phyloP scores from a whole-genome alignment of 64 coral and sea anemone genomes.

The Montipora cactus region DNA sequence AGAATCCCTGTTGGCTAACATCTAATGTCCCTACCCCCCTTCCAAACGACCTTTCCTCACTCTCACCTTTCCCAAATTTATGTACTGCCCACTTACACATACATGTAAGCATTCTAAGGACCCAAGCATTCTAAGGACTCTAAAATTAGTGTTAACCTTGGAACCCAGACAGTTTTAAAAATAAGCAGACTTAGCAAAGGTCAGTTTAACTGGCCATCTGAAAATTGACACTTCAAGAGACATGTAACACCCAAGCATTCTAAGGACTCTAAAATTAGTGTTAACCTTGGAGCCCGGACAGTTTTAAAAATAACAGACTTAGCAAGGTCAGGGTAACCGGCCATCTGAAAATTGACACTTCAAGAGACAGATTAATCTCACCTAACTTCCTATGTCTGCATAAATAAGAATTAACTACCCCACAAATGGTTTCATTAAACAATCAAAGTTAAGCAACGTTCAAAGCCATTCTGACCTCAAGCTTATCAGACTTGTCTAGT shows the following conservation, averaged over 20 bases:
- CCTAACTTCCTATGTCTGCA: background rate
- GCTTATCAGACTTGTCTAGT: constrained; percentile 93
- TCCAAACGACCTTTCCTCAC: too few relatives aligned
- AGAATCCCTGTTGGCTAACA: too few relatives aligned
- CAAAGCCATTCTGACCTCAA: constrained; percentile 71
- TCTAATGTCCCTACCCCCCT: too few relatives aligned
- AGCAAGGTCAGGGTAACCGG: background rate
- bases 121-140: too few relatives aligned
- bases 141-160: too few relatives aligned
- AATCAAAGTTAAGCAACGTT: background rate
- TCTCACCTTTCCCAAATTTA: too few relatives aligned
- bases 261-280: too few relatives aligned
- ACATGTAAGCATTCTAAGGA: background rate
- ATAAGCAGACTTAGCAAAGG: background rate
- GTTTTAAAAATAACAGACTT: background rate
- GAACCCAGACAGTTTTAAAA: background rate
- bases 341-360: background rate
- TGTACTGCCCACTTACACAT: background rate
- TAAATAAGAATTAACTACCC: background rate
- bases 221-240: background rate
- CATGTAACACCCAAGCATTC: background rate
- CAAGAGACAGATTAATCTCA: background rate
- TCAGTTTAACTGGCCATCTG: background rate
- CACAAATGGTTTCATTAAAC: background rate
- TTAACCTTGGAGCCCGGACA: background rate